Conservation (phyloP, 2,113 vertebrate genomes). For the Jacana jacana region DNA sequence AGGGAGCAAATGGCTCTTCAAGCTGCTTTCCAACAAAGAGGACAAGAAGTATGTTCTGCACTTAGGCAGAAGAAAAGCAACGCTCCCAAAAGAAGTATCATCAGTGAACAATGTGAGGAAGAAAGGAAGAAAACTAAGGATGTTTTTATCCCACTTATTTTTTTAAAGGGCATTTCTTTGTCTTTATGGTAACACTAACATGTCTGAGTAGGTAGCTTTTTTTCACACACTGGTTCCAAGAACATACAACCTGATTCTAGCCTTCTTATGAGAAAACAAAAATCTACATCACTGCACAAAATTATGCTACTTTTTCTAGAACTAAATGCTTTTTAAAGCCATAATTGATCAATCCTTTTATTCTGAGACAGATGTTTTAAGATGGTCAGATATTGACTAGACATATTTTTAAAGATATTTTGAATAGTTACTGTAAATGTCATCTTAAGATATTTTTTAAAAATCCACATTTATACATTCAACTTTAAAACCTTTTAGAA, state of each 20-base stretch:
- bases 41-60: not conserved
- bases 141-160: not conserved
- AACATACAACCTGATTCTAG: not conserved
- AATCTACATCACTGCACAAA: not conserved
- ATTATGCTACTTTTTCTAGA: not conserved
- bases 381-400: not conserved
- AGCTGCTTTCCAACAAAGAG: not conserved
- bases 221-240: not conserved
- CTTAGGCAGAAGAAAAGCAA: not conserved
- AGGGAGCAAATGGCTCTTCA: not conserved
- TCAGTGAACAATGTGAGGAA: not conserved
- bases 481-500: not conserved
- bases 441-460: not conserved
- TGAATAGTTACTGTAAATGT: not conserved
- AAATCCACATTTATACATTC: not conserved
- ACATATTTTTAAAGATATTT: not conserved
- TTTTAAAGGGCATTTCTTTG: not conserved
- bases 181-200: not conserved
- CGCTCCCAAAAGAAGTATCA: not conserved
- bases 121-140: not conserved
- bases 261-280: not conserved
- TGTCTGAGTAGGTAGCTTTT: not conserved
- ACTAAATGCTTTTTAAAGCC: not conserved
- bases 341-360: not conserved
- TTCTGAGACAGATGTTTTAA: constrained; percentile 20